Percentiles rank a stretch among this genome's conserved stretches.
Conservation (phyloP, 2,888 invertebrate species). For the Perithous albicinctus region DNA sequence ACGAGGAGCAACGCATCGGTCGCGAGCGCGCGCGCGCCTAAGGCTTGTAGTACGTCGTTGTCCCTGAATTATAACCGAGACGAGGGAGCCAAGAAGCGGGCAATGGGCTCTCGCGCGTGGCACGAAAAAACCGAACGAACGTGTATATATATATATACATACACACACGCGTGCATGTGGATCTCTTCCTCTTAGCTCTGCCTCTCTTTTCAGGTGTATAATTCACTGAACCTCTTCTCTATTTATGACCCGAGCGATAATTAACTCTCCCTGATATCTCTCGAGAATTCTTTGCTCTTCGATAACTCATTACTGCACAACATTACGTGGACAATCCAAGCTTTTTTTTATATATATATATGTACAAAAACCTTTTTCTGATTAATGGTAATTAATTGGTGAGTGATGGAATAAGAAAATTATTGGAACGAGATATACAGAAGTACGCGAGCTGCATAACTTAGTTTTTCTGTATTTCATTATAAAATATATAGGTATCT, state of each 20-base stretch:
- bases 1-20: conserved; percentile 53
- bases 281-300: conserved; percentile 39
- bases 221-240: conserved; percentile 55
- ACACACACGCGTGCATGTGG: conserved; percentile 10
- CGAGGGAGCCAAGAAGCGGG: conserved; percentile 33
- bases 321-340: conserved; percentile 25
- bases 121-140: conserved; percentile 61
- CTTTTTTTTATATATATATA: background rate
- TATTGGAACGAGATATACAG: background rate
- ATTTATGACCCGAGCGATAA: conserved; percentile 60
- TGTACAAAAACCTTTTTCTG: conserved; percentile 62
- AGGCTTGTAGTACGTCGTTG: conserved; percentile 64
- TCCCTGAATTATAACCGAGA: conserved; percentile 66
- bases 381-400: conserved; percentile 78
- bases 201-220: conserved; percentile 45
- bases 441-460: conserved; percentile 67
- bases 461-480: background rate
- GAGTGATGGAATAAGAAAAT: background rate
- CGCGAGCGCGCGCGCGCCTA: conserved; percentile 55
- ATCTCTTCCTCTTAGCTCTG: conserved; percentile 21
- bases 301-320: conserved; percentile 53
- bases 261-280: conserved; percentile 57
- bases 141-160: conserved; percentile 14
- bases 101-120: conserved; percentile 62
- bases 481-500: background rate